phyloP scores from a whole-genome alignment of 2,797 vertebrate genomes.

The Eutrigla gurnardus region DNA sequence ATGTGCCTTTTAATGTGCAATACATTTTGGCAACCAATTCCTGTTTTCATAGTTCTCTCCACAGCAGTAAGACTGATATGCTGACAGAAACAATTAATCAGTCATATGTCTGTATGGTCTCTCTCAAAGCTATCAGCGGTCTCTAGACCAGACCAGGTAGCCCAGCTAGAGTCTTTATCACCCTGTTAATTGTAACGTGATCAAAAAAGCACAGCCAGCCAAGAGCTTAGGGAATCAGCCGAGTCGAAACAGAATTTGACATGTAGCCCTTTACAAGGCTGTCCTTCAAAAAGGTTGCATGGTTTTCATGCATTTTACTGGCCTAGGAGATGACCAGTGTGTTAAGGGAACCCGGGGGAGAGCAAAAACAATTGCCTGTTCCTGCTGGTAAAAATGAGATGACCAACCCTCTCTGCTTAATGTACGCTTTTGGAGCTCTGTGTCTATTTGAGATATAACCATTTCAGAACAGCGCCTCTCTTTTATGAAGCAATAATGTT shows the following conservation, averaged over 20 bases:
- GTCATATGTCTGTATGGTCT: constrained; percentile 39
- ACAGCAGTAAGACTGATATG: constrained; percentile 36
- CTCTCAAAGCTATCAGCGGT: constrained; percentile 47
- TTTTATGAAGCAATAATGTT: constrained; percentile 38
- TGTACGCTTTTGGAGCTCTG: constrained; percentile 26
- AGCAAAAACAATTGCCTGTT: constrained; percentile 56
- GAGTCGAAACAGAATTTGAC: constrained; percentile 63
- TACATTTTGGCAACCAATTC: constrained; percentile 11
- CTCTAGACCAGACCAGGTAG: constrained; percentile 39
- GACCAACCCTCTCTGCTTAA: constrained; percentile 34
- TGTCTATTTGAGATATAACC: constrained; percentile 43
- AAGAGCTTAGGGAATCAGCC: constrained; percentile 65
- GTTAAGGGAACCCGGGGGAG: constrained; percentile 30
- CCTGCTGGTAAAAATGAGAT: constrained; percentile 50
- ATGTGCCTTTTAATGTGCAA: constrained; percentile 6
- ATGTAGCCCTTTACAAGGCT: constrained; percentile 46
- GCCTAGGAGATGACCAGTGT: constrained; percentile 53
- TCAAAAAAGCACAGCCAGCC: constrained; percentile 62
- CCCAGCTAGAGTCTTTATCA: constrained; percentile 60
- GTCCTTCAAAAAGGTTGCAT: constrained; percentile 54
- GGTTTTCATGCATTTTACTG: constrained; percentile 66
- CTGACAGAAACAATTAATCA: constrained; percentile 45
- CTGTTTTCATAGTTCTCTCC: constrained; percentile 22
- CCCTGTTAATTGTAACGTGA: constrained; percentile 66
- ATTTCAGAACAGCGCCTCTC: constrained; percentile 39